These are phyloP conservation scores for Albula goreensis DNA, from an alignment of 2,113 vertebrate genomes.

Conservation along the genomic window DNA sequence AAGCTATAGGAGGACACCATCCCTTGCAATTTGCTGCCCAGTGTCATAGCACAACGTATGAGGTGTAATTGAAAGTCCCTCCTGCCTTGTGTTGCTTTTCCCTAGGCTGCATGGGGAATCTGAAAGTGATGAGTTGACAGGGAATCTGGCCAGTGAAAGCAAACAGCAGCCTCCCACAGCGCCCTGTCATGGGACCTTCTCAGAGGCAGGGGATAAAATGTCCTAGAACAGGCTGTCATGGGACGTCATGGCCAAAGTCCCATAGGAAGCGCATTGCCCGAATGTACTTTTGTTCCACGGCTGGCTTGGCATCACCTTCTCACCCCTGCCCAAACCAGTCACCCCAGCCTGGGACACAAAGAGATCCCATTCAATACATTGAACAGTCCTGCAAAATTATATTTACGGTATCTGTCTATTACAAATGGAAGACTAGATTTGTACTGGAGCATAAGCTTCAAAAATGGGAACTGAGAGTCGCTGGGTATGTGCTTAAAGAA, in stretches of 20 bases:
- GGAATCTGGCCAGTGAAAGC: not conserved
- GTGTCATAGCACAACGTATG: not conserved
- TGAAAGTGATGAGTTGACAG: constrained; percentile 17
- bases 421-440: not conserved
- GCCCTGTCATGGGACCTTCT: constrained; percentile 1
- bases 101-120: not conserved
- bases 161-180: not conserved
- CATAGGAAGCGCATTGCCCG: not conserved
- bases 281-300: not conserved
- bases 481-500: constrained; percentile 10
- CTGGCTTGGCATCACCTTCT: no score
- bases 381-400: no score
- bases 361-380: not conserved
- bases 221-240: not conserved
- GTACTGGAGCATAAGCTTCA: not conserved
- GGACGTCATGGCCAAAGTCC: not conserved
- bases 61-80: constrained; percentile 23
- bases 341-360: not conserved
- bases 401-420: not conserved
- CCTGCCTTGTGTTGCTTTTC: constrained; percentile 8
- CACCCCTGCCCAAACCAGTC: not conserved
- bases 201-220: constrained; percentile 4
- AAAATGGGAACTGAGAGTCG: not conserved
- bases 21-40: not conserved
- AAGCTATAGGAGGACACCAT: not conserved